These are phyloP conservation scores for Sitophilus oryzae DNA, from an alignment of 1,140 invertebrate species.

Conservation along the genomic window DNA sequence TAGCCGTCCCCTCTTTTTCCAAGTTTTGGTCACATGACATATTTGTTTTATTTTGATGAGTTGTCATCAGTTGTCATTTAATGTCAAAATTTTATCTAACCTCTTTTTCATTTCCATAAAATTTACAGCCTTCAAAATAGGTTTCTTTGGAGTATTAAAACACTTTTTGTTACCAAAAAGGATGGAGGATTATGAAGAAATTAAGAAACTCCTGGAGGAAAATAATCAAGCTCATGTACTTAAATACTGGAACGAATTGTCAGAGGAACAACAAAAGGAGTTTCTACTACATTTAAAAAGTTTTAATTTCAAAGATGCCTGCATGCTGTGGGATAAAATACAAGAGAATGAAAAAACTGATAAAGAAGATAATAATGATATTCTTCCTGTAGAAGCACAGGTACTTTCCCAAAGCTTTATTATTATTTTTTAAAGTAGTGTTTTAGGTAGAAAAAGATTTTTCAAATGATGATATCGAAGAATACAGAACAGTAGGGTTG, in stretches of 20 bases:
- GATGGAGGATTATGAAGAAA: constrained; percentile 19
- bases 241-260: constrained; percentile 74
- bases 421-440: constrained; percentile 35
- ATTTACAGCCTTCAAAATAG: constrained; percentile 11
- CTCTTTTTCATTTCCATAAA: too few species aligned
- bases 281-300: constrained; percentile 57
- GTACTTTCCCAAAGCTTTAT: background rate
- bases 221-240: constrained; percentile 75
- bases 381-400: constrained; percentile 62
- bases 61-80: constrained; percentile 5
- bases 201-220: constrained; percentile 17
- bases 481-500: constrained; percentile 64
- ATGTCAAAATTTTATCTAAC: background rate
- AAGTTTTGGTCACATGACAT: background rate
- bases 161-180: constrained; percentile 7
- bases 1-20: too few species aligned
- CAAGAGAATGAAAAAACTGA: constrained; percentile 53
- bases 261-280: constrained; percentile 54
- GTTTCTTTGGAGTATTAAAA: constrained; percentile 13
- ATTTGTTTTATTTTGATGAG: constrained; percentile 2
- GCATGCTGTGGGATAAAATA: constrained; percentile 59
- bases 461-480: constrained; percentile 52
- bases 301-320: constrained; percentile 61
- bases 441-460: constrained; percentile 61
- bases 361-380: constrained; percentile 66